Conservation (phyloP, 2,888 invertebrate species). For the Dryomyza anilis region DNA sequence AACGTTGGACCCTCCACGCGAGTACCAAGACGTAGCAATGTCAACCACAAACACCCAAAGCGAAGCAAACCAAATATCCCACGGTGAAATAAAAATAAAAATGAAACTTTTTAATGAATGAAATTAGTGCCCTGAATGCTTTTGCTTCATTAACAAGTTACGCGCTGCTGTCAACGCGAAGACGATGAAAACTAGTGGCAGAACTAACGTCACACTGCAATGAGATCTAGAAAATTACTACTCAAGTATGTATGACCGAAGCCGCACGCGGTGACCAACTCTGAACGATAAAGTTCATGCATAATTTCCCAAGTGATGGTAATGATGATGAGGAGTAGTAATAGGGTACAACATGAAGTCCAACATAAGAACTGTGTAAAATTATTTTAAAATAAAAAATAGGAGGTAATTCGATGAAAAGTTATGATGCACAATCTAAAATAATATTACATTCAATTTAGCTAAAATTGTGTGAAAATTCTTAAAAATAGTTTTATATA, state of each 20-base stretch:
- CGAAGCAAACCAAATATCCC: background rate
- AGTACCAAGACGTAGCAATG: background rate
- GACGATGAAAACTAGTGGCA: background rate
- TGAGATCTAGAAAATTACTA: background rate
- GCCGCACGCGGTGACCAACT: background rate
- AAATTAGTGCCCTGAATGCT: background rate
- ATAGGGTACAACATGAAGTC: no score
- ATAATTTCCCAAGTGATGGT: constrained; percentile 34
- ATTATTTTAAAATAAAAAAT: no score
- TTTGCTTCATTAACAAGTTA: background rate
- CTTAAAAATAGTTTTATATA: no score
- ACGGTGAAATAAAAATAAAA: background rate
- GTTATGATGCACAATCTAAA: no score
- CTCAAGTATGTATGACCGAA: background rate
- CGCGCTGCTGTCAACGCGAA: background rate
- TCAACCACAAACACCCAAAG: background rate
- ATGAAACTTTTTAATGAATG: constrained; percentile 4
- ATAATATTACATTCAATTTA: background rate
- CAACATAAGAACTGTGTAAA: no score
- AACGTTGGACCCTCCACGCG: background rate
- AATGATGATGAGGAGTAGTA: no score
- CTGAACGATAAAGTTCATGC: constrained; percentile 3
- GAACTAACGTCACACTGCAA: no score
- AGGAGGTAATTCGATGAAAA: no score
- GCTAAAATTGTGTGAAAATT: background rate